Evolutionary conservation across 2,797 vertebrate genomes (phyloP).

Genomic region (Dermochelys coriacea): DNA sequence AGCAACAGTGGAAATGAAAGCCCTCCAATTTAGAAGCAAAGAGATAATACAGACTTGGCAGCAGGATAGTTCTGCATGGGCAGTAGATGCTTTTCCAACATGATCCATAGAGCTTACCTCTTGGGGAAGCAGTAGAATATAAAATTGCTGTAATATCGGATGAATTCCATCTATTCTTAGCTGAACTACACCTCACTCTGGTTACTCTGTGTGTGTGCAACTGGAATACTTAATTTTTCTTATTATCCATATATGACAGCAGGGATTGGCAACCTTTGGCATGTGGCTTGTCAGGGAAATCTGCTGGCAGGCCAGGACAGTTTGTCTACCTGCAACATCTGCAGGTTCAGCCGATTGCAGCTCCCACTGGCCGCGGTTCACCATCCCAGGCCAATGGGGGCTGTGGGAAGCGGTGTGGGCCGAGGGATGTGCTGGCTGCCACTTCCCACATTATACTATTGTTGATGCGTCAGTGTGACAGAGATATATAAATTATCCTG

Average conservation of each 20-base stretch:
- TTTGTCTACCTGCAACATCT: no score
- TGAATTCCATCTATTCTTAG: slow-evolving; percentile 53
- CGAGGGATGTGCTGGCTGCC: no score
- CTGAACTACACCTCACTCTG: slow-evolving; percentile 42
- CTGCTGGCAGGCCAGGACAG: no score
- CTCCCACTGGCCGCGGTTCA: no score
- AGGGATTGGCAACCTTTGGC: not conserved
- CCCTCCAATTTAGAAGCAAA: not conserved
- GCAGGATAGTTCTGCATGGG: not conserved
- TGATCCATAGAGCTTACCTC: not conserved
- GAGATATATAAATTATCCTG: accelerated
- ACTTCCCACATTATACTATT: not conserved
- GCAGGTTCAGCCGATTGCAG: no score
- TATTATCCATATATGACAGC: not conserved
- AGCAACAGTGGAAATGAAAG: not conserved
- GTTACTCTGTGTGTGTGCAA: slow-evolving; percentile 64
- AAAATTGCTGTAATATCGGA: slow-evolving; percentile 24
- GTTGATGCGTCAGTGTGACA: not conserved
- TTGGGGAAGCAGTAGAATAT: not conserved
- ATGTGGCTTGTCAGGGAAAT: no score
- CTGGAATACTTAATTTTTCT: slow-evolving; percentile 61
- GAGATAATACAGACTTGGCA: accelerated
- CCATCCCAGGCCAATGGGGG: no score
- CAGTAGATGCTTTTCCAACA: not conserved
- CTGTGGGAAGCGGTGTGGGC: no score